These are phyloP conservation scores for Morus bassanus DNA, from an alignment of 2,797 vertebrate genomes.

Conservation along the genomic window DNA sequence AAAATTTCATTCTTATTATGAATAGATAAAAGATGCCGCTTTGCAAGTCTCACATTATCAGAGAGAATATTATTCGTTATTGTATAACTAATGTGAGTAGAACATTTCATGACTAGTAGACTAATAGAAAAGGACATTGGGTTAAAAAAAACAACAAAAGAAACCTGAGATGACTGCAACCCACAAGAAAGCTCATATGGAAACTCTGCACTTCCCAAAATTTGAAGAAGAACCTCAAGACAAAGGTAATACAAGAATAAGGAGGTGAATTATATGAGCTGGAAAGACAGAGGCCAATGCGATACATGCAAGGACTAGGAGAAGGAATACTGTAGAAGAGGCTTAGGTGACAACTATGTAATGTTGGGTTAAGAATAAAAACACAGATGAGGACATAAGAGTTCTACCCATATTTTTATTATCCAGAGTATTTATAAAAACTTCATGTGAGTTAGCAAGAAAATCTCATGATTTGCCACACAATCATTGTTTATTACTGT, in stretches of 20 bases:
- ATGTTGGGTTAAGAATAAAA: neutral
- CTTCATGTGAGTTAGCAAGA: neutral
- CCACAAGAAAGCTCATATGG: neutral
- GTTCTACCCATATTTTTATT: neutral
- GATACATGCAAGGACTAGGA: neutral
- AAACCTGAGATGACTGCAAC: neutral
- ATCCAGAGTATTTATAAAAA: neutral
- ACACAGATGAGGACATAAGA: neutral
- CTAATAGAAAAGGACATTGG: neutral
- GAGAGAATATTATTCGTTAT: neutral
- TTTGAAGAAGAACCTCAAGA: neutral
- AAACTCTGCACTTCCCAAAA: neutral
- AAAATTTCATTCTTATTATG: neutral
- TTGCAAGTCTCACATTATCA: neutral
- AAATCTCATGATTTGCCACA: neutral
- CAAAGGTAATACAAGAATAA: neutral
- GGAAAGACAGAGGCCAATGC: neutral
- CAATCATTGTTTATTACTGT: neutral
- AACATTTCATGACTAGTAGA: neutral
- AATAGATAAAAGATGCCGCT: neutral
- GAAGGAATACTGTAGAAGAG: neutral
- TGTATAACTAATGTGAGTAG: neutral
- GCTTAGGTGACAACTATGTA: neutral
- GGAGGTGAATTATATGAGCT: neutral
- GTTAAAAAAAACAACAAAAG: neutral